Evolutionary conservation across 2,888 invertebrate species (phyloP).

Genomic region (Cephus runcator): DNA sequence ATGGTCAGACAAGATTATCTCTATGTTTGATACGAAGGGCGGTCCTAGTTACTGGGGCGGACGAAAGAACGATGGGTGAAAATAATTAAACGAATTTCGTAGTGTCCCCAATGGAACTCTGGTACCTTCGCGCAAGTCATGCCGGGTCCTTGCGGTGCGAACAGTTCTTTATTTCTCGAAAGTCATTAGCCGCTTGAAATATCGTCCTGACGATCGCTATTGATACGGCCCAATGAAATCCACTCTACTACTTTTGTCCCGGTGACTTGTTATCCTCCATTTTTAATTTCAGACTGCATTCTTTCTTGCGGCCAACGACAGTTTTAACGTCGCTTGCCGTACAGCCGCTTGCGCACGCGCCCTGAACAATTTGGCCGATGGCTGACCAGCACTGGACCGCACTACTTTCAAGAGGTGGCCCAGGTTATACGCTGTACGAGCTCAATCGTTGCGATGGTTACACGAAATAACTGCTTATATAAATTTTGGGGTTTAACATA

Average conservation of each 20-base stretch:
- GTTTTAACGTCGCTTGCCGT: not conserved
- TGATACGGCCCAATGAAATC: slow-evolving; percentile 34
- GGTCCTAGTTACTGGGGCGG: not conserved
- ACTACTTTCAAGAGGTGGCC: slow-evolving; percentile 27
- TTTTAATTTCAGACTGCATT: slow-evolving; percentile 2
- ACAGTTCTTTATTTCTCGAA: slow-evolving; percentile 6
- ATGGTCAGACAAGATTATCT: not conserved
- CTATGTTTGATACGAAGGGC: not conserved
- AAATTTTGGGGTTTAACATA: not conserved
- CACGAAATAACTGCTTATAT: not conserved
- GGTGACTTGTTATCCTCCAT: not conserved
- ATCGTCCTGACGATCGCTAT: slow-evolving; percentile 28
- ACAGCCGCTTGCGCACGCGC: not conserved
- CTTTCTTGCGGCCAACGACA: not conserved
- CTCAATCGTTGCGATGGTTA: not conserved
- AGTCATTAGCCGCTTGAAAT: slow-evolving; percentile 23
- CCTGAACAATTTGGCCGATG: slow-evolving; percentile 22
- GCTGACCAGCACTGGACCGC: slow-evolving; percentile 37
- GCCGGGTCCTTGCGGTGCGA: slow-evolving; percentile 16
- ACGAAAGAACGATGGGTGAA: not conserved
- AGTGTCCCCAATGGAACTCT: slow-evolving; percentile 13
- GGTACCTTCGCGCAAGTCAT: slow-evolving; percentile 17
- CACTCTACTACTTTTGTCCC: slow-evolving; percentile 7
- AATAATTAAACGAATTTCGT: slow-evolving; percentile 22
- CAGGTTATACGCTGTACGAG: not conserved